Base-by-base conservation (phyloP, 2,113 vertebrate genomes). In the Sceloporus undulatus region DNA sequence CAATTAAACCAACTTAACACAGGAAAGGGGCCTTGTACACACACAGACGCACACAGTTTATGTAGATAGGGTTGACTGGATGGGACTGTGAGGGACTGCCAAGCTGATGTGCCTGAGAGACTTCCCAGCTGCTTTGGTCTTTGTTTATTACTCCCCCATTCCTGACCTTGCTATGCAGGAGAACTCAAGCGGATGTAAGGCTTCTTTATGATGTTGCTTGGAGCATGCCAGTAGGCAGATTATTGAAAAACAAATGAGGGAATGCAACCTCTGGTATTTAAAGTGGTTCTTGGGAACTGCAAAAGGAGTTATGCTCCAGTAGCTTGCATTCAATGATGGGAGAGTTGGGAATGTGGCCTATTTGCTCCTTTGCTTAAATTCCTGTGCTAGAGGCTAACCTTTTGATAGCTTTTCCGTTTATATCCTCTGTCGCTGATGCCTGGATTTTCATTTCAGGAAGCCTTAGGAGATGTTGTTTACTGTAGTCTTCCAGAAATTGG, bases 401-500 rank as follows among this genome's bases (percentile, higher is more conserved):
- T 34, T 5, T 86, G 16, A 38, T 19, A 21, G 9, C 82, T 59
- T 23, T 73, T 52, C 13, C 8, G 3, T 5, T n/a, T 86, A 87
- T 5, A 7, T 27, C 68, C 68, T 11, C 68, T 71, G 68, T 71
- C 48, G 74, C 74, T 92, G 80, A 52, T 88, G 84, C 78, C 81
- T 89, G 86, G 91, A 14, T 79, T 89, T 93, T 91, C 89, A 56
- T 92, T 92, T 91, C 93, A 99, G 99, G 98, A 99, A 94, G 98
- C 98, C 77, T 94, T 99, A 95, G 99, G 99, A 89, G 99, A 99
- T 11, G 98, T 99, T 89, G 98, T 99, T 94, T 99, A 99, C 93
- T 99, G 99, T 97, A 98, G 98, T 92, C 97, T 99, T 85, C 98
- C 99, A 94, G 98, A 99, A 95, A 93, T 98, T 93, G 98, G 99